Conservation (phyloP, 1,140 invertebrate species). For the Helicoverpa armigera region DNA sequence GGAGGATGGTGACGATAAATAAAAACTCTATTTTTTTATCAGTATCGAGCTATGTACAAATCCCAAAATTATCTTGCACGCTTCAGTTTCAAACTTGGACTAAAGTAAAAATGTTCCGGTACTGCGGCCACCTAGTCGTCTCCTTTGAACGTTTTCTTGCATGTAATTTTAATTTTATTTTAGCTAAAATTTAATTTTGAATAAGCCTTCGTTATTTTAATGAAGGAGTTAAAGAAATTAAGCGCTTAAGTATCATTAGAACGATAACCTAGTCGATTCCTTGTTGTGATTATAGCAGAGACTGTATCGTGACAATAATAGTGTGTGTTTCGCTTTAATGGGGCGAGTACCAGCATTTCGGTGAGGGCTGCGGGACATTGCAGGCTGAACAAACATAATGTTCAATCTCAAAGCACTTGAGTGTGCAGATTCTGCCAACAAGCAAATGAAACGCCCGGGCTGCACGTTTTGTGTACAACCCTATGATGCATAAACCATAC, state of each 20-base stretch:
- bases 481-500: conserved; percentile 2
- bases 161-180: conserved; percentile 57
- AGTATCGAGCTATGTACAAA: too few relatives aligned
- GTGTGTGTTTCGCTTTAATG: not conserved
- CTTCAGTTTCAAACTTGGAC: conserved; percentile 10
- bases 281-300: conserved; percentile 8
- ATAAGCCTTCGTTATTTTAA: conserved; percentile 43
- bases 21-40: too few relatives aligned
- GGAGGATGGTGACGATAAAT: too few relatives aligned
- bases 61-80: not conserved
- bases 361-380: not conserved
- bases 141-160: conserved; percentile 55
- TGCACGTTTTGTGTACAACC: conserved; percentile 11
- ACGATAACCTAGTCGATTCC: not conserved
- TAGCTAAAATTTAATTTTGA: conserved; percentile 43
- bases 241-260: conserved; percentile 21
- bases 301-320: not conserved
- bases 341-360: not conserved
- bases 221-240: conserved; percentile 33
- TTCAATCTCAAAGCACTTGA: conserved; percentile 13
- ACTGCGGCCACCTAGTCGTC: conserved; percentile 51
- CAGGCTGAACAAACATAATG: conserved; percentile 11
- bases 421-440: conserved; percentile 8
- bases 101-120: conserved; percentile 37
- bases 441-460: conserved; percentile 5